Evolutionary conservation across 2,113 vertebrate species (phyloP), one percentile per base, ranked within the genome.

Genomic region (Puntigrus tetrazona): DNA sequence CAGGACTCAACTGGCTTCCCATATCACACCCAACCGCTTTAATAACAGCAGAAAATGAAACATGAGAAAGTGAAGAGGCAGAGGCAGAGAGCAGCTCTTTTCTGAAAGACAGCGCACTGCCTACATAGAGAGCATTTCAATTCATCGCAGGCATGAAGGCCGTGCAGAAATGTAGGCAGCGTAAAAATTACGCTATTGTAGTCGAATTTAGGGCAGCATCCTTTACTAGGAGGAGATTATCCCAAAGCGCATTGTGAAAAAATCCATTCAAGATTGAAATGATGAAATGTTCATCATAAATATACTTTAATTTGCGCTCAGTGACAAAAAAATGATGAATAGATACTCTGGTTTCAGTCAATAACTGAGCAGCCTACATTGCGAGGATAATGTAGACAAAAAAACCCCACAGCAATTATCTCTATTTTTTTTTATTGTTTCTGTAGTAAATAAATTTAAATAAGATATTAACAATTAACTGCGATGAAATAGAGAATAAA

Each of bases 11-110:
- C 78, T 25, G 36, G 59, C 59, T 47, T 67, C 41, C 47, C 41
- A 45, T 47, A 43, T 80, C 78, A 80, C 61, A 80, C 78, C 59
- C 16, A 63, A 67, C 16, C 78, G 14, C 78, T 67, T 65, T 50
- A 67, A 79, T 63, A 79, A 61, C 57, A 45, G 14, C 13, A 29
- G 77, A 63, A 63, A 79, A 79, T 79, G 57, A 79, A 79, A 79
- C 77, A 31, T 63, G 4, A 47, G 38, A 80, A 41, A 63, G 59
- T 7, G 78, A 80, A 22, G 50, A 55, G 20, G 55, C 55, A 65
- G 41, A 47, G 27, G 27, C 29, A 80, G 18, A 63, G 41, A 45
- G 27, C 65, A 10, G 36, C 29, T 55, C 18, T 16, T 11, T 25
- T 78, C 11, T 61, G 9, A 63, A 47, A 41, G 25, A n/a, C 2